phyloP scores from a whole-genome alignment of 2,888 invertebrate genomes.

The Unio pictorum region DNA sequence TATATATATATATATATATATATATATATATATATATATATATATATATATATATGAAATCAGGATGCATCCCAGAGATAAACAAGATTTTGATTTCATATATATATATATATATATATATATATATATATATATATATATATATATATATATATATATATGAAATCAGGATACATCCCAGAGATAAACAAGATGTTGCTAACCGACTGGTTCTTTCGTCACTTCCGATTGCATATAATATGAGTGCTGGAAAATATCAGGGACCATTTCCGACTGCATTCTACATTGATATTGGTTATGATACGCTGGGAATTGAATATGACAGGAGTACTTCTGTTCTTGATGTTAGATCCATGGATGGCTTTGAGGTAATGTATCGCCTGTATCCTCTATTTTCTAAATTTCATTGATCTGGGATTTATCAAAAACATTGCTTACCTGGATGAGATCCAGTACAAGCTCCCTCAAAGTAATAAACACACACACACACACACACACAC shows the following conservation, averaged over 20 bases:
- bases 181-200: conserved; percentile 60
- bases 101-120: neutral
- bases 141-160: neutral
- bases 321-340: conserved; percentile 21
- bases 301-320: conserved; percentile 22
- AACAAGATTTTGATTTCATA: conserved; percentile 47
- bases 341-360: conserved; percentile 23
- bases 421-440: too few relatives aligned
- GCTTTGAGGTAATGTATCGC: conserved; percentile 40
- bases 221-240: conserved; percentile 53
- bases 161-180: conserved; percentile 50
- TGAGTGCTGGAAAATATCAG: conserved; percentile 39
- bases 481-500: too few relatives aligned
- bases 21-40: neutral
- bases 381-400: too few relatives aligned
- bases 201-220: conserved; percentile 51
- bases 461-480: too few relatives aligned
- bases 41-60: neutral
- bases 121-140: neutral
- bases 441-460: too few relatives aligned
- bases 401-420: too few relatives aligned
- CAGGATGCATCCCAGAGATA: conserved; percentile 60
- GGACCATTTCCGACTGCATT: conserved; percentile 49
- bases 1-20: too few relatives aligned
- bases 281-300: conserved; percentile 20